Evolutionary conservation across 92 coral and sea anemone species (phyloP).

Genomic region (Micromussa lordhowensis): DNA sequence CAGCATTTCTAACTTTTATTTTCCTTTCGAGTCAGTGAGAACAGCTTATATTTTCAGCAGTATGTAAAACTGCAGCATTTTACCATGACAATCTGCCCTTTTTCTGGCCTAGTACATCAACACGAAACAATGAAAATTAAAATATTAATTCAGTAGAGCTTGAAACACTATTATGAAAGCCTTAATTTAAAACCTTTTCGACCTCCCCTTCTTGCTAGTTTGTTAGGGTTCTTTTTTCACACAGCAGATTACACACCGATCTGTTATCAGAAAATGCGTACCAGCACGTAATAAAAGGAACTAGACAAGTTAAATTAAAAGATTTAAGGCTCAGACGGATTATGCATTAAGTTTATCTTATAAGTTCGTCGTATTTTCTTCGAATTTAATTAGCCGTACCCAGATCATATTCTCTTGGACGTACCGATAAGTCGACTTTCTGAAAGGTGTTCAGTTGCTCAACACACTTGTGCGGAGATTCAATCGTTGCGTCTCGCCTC

Average conservation of each 20-base stretch:
- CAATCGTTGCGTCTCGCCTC: not conserved
- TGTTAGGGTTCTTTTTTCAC: not conserved
- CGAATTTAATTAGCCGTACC: not conserved
- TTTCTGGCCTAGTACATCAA: not conserved
- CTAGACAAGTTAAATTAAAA: not conserved
- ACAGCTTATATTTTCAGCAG: not conserved
- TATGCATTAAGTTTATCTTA: constrained; percentile 8
- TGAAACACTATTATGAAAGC: not conserved
- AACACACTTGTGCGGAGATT: not conserved
- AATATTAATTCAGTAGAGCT: not conserved
- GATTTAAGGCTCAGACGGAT: constrained; percentile 23
- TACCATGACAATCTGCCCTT: not conserved
- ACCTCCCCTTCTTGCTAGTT: not conserved
- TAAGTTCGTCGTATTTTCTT: not conserved
- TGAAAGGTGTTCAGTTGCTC: not conserved
- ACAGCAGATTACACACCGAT: not conserved
- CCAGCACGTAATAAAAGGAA: not conserved
- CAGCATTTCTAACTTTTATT: not conserved
- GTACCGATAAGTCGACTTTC: not conserved
- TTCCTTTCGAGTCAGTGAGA: not conserved
- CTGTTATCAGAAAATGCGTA: not conserved
- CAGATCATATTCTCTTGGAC: too few species aligned
- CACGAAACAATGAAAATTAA: not conserved
- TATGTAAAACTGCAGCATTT: not conserved
- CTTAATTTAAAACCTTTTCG: not conserved